Conservation (phyloP, 2,113 vertebrate species). For the Nematolebias whitei region DNA sequence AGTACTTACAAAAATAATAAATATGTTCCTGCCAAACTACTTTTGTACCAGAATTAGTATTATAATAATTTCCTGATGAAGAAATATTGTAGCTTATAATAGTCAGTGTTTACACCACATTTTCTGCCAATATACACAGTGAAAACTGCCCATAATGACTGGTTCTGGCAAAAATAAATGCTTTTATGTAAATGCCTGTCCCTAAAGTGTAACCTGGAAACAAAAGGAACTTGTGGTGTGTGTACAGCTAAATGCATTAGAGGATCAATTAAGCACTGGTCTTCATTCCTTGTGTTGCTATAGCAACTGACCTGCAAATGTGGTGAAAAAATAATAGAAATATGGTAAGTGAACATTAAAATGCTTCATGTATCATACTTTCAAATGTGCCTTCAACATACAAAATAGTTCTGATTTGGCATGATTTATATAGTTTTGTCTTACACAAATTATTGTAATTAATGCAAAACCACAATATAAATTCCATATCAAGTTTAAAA, state of each 20-base stretch:
- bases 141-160: conserved; percentile 93
- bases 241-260: conserved; percentile 95
- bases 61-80: conserved; percentile 81
- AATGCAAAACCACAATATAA: not conserved
- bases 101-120: conserved; percentile 83
- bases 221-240: conserved; percentile 93
- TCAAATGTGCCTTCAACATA: conserved; percentile 33
- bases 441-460: no score
- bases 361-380: conserved; percentile 17
- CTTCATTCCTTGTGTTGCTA: conserved; percentile 84
- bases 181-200: conserved; percentile 95
- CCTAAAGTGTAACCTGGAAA: conserved; percentile 97
- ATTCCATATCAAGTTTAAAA: not conserved
- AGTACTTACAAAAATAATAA: conserved; percentile 48
- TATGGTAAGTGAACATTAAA: conserved; percentile 61
- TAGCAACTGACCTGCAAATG: conserved; percentile 86
- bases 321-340: conserved; percentile 82
- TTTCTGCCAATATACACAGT: conserved; percentile 88
- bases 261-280: conserved; percentile 97
- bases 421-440: conserved; percentile 1
- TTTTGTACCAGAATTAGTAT: conserved; percentile 73
- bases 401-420: conserved; percentile 19
- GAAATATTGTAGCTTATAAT: conserved; percentile 91
- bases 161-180: conserved; percentile 89
- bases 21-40: conserved; percentile 56